Evolutionary conservation across 1,140 invertebrate species (phyloP), one percentile per base, ranked within the genome.

Genomic region (Euura lappo): DNA sequence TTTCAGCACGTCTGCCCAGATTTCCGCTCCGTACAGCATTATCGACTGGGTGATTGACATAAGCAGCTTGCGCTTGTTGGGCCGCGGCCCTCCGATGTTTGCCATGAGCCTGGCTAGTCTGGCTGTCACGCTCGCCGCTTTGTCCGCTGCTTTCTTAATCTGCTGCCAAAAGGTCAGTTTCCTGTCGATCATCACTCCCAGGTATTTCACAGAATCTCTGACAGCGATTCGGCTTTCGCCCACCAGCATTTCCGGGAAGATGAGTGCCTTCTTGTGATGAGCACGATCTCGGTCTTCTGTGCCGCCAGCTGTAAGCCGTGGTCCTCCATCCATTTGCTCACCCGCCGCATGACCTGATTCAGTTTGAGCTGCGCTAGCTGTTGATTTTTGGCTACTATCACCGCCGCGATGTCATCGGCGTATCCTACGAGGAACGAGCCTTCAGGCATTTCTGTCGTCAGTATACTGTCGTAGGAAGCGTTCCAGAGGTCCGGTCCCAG

Each of bases 401-500:
- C 2, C 2, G 83, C 4, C 1, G 76, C 75, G 8, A 83, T 73
- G 44, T 86, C 83, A 43, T 85, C 84, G 0, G 81, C 83, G 44
- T 82, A 84, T 0, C 78, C 83, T 0, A 79, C 68, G 0, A 77
- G 44, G 2, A 73, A 70, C 43, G 72, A 71, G 1, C 78, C 81
- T 13, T 45, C 44, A 2, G 79, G 73, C 2, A 75, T 45, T 3
- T 79, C 78, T 28, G 84, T 47, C 7, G 69, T 44, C 47, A 88
- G 68, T 3, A 87, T 60, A 13, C 78, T 80, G 66, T 86, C 80
- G 44, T 87, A 79, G 28, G 84, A 74, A 2, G 85, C 28, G 68
- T 85, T 86, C 83, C 85, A 87, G 0, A 86, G 74, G 5, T 73
- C 46, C 0, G 85, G 81, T 0, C 84, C 83, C 3, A 85, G 69